Evolutionary conservation across 2,888 invertebrate species (phyloP).

Genomic region (Poecilus cupreus): DNA sequence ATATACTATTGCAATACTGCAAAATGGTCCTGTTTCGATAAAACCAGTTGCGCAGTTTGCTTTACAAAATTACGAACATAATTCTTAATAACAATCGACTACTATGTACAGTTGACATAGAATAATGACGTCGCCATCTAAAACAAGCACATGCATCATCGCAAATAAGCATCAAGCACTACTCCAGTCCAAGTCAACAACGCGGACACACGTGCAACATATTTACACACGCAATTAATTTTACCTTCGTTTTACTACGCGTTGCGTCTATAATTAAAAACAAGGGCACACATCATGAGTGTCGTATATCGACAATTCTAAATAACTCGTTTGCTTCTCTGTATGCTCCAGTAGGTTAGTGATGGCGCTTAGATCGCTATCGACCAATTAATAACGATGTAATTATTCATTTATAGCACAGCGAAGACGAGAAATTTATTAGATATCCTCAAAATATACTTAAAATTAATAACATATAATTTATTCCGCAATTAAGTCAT

Average conservation of each 20-base stretch:
- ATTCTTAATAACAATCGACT: no score
- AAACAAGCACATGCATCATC: neutral
- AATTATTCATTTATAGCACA: neutral
- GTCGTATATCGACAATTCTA: neutral
- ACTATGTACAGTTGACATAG: neutral
- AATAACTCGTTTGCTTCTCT: no score
- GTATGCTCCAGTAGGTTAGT: no score
- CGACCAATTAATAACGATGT: neutral
- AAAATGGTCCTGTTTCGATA: no score
- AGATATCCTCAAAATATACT: no score
- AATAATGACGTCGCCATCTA: neutral
- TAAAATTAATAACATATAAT: neutral
- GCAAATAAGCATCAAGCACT: neutral
- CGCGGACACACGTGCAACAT: conserved; percentile 13
- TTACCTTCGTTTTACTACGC: conserved; percentile 29
- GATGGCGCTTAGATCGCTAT: conserved; percentile 7
- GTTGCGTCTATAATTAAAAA: conserved; percentile 14
- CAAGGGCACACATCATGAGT: conserved; percentile 7
- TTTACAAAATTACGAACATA: no score
- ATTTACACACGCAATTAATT: conserved; percentile 28
- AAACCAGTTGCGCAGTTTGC: no score
- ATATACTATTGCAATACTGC: no score
- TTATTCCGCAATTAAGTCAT: neutral
- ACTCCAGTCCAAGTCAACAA: neutral
- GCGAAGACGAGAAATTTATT: no score